Conservation (phyloP, 2,797 vertebrate genomes). For the Poeciliopsis turneri region DNA sequence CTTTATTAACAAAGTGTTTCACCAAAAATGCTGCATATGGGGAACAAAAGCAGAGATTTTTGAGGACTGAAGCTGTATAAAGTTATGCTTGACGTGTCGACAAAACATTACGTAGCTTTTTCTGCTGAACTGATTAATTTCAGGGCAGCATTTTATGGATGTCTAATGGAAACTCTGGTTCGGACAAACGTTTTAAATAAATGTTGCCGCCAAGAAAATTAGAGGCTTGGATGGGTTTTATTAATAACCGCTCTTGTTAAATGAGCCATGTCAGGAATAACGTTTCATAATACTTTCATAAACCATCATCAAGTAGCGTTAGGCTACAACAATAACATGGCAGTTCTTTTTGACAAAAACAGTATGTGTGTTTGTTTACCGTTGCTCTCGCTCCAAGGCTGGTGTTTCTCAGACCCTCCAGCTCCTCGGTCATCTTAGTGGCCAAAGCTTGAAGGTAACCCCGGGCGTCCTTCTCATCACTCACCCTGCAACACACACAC, state of each 20-base stretch:
- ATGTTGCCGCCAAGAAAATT: neutral
- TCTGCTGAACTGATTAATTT: neutral
- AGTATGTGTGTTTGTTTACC: slow-evolving; percentile 73
- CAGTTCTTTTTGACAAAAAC: neutral
- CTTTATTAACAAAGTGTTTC: neutral
- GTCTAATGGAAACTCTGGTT: neutral
- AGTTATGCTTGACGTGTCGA: neutral
- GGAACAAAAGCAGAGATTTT: neutral
- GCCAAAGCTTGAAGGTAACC: slow-evolving; percentile 98
- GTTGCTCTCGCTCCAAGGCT: slow-evolving; percentile 94
- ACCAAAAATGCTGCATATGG: neutral
- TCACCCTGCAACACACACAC: slow-evolving; percentile 85
- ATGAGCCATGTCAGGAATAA: neutral
- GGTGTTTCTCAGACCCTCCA: slow-evolving; percentile 94
- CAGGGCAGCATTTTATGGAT: neutral
- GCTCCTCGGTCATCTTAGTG: slow-evolving; percentile 98
- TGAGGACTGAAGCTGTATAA: neutral
- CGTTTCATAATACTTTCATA: neutral
- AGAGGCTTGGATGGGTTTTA: too few species aligned
- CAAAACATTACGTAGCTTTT: neutral
- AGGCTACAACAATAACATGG: neutral
- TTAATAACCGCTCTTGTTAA: neutral
- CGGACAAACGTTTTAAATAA: neutral
- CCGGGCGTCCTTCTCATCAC: slow-evolving; percentile 97
- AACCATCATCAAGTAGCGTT: neutral